Conservation (phyloP, 1,140 invertebrate species). For the Luehdorfia chinensis region DNA sequence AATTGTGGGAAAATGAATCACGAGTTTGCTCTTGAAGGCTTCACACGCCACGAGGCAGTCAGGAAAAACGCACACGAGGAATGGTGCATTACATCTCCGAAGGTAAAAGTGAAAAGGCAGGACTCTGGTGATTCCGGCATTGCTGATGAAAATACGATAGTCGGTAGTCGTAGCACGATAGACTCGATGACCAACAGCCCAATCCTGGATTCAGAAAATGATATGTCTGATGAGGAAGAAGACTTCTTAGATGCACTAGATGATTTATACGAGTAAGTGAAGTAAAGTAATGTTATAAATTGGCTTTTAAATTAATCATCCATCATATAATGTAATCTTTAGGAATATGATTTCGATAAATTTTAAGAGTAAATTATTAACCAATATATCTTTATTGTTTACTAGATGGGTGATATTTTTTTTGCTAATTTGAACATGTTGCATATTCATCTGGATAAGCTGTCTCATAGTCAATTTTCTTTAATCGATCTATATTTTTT, state of each 20-base stretch:
- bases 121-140: slow-evolving; percentile 40
- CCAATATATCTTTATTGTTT: no score
- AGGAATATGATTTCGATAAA: no score
- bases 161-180: not conserved
- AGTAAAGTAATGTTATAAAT: not conserved
- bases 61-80: slow-evolving; percentile 19
- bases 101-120: slow-evolving; percentile 19
- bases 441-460: no score
- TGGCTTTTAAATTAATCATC: no score
- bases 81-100: not conserved
- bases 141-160: slow-evolving; percentile 32
- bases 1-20: slow-evolving; percentile 22
- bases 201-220: slow-evolving; percentile 22
- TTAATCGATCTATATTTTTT: no score
- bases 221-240: slow-evolving; percentile 38
- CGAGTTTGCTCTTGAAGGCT: not conserved
- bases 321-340: no score
- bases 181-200: not conserved
- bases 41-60: slow-evolving; percentile 6
- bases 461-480: no score
- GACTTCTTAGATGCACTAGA: slow-evolving; percentile 27
- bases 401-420: no score
- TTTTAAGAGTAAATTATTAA: no score
- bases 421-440: no score
- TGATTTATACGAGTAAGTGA: slow-evolving; percentile 37